Evolutionary conservation across 2,113 vertebrate species (phyloP).

Genomic region (Menura novaehollandiae): DNA sequence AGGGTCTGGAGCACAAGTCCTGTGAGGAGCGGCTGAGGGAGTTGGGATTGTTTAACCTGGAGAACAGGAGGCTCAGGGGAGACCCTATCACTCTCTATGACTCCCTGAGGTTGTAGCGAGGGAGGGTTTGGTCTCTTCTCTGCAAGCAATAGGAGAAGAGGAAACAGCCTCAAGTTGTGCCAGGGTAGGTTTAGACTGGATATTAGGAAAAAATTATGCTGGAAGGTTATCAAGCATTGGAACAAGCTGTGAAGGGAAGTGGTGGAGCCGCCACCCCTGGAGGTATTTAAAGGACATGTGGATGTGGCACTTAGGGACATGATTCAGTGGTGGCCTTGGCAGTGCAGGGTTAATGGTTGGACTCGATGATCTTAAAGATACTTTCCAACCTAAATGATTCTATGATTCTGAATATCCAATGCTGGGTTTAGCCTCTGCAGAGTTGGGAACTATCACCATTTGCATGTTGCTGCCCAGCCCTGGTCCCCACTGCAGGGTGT

Average conservation of each 20-base stretch:
- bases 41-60: not conserved
- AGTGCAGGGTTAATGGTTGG: not conserved
- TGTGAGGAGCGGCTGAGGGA: not conserved
- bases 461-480: not conserved
- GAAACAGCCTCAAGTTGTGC: not conserved
- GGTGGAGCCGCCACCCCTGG: not conserved
- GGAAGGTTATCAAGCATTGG: not conserved
- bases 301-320: not conserved
- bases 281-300: not conserved
- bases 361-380: not conserved
- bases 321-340: not conserved
- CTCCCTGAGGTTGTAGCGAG: not conserved
- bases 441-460: not conserved
- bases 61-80: not conserved
- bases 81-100: not conserved
- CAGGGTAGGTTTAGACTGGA: not conserved
- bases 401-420: not conserved
- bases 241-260: not conserved
- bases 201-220: not conserved
- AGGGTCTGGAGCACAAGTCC: not conserved
- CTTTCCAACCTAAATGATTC: not conserved
- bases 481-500: rapidly evolving
- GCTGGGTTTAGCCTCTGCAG: not conserved
- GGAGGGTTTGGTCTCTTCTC: not conserved
- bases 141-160: not conserved